A percentile compares a stretch with the other conserved stretches of the same genome.
Conservation (phyloP, 2,797 vertebrate genomes). For the Parauchenoglanis punctatus region DNA sequence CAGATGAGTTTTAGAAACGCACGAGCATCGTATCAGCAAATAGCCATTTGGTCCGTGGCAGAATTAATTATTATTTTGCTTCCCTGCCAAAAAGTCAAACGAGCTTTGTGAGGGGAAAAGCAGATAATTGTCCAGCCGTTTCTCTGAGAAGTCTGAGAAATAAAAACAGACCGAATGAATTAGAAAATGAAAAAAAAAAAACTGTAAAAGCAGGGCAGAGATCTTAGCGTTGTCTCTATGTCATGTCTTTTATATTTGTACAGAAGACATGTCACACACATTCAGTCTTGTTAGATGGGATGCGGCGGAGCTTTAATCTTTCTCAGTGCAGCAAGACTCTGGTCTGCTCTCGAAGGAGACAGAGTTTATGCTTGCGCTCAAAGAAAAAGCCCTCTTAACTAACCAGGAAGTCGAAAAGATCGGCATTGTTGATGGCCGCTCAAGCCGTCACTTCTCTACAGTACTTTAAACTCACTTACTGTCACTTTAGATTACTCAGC, state of each 20-base stretch:
- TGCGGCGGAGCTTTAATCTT: neutral
- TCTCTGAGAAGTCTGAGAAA: neutral
- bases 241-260: neutral
- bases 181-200: constrained; percentile 18
- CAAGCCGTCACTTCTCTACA: too few relatives aligned
- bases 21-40: neutral
- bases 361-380: neutral
- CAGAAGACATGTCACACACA: neutral
- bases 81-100: constrained; percentile 8
- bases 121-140: constrained; percentile 10
- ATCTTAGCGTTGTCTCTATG: neutral
- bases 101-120: constrained; percentile 11
- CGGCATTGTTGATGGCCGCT: too few relatives aligned
- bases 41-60: neutral
- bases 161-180: neutral
- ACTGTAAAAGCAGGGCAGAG: constrained; percentile 25
- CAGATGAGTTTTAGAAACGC: constrained; percentile 7
- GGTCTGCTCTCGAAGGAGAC: constrained; percentile 7
- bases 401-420: too few relatives aligned
- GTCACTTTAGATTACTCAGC: neutral
- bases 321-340: constrained; percentile 28
- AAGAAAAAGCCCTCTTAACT: too few relatives aligned
- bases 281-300: neutral
- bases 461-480: neutral
- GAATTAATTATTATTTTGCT: constrained; percentile 14